Evolutionary conservation across 2,797 vertebrate genomes (phyloP), one percentile per base, ranked within the genome.

Genomic region (Lithobates pipiens): DNA sequence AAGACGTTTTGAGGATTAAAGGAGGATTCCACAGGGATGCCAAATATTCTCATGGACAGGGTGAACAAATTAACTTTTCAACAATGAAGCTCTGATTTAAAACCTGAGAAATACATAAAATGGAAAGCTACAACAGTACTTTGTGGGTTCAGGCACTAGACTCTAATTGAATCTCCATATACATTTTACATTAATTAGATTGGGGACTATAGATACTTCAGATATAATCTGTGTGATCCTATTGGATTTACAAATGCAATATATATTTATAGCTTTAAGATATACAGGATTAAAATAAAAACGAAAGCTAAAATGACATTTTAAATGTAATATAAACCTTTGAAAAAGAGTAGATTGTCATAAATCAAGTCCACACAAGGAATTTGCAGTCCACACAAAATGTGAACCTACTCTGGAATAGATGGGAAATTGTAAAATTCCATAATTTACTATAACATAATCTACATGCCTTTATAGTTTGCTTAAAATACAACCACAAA

Each of bases 131-230:
- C 0, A 82, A 76, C 85, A 82, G 81, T 69, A 88, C 90, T 90
- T 27, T 63, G 68, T 84, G 61, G 75, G 89, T 92, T 92, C 89
- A 73, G 69, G 42, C 91, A 90, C 89, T 87, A 46, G 82, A 88
- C 90, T 92, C 83, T 90, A 90, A 90, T 88, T 84, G 91, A 93
- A 92, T 89, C 76, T 86, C 42, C 80, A 88, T 80, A 73, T 89
- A 91, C 89, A 91, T 89, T 75, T 92, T 93, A 92, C 85, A 91
- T 90, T 92, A 93, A 91, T 88, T 88, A 93, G 88, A 77, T 87
- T 25, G 5, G 88, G 76, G 25, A 76, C 86, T 81, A 90, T 42
- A 73, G 84, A 77, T 74, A 89, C 82, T 87, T 75, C 84, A 88
- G 78, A 54, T 91, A 89, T 91, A 88, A 91, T 92, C 89, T 91